Evolutionary conservation across 2,113 vertebrate species (phyloP).

Genomic region (Halcyon senegalensis): DNA sequence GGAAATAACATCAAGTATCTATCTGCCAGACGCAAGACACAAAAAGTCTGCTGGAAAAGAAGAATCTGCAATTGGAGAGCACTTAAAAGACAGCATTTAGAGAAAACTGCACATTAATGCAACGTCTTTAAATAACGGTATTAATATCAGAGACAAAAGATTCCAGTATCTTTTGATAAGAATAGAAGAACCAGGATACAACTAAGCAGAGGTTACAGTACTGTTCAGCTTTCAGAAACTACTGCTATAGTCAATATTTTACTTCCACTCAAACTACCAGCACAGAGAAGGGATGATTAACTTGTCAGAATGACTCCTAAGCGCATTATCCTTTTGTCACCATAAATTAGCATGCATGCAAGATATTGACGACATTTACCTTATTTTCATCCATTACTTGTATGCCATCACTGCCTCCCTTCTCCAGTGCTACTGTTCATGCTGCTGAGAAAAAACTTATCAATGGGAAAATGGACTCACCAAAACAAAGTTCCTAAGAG

Average conservation of each 20-base stretch:
- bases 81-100: background rate
- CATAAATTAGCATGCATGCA: fast-evolving
- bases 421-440: background rate
- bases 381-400: background rate
- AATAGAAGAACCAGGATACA: background rate
- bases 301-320: background rate
- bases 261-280: background rate
- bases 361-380: background rate
- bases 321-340: fast-evolving
- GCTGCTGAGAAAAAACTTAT: background rate
- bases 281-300: background rate
- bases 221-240: background rate
- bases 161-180: background rate
- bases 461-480: background rate
- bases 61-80: background rate
- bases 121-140: background rate
- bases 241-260: background rate
- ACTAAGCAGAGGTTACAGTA: background rate
- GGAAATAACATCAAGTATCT: slow-evolving; percentile 4
- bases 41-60: background rate
- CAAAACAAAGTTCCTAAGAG: background rate
- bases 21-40: background rate
- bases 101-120: background rate
- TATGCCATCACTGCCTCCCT: background rate
- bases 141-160: background rate